A percentile compares a stretch with the other conserved stretches of the same genome.
Conservation (phyloP, 1,140 invertebrate genomes). For the Colletes latitarsis region DNA sequence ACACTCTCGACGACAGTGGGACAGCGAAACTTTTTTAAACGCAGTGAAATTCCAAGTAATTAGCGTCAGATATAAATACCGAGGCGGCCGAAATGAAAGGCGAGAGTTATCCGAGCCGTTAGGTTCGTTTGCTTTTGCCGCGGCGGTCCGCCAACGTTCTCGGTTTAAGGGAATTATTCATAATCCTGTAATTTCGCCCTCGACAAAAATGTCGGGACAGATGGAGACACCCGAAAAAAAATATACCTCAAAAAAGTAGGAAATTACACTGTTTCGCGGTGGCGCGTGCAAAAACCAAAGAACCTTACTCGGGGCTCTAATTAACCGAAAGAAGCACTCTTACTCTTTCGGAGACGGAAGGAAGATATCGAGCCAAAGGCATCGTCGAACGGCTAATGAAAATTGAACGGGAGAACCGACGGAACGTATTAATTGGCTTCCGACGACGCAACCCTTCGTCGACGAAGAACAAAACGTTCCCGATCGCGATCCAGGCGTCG, state of each 20-base stretch:
- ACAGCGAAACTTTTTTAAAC: too few species aligned
- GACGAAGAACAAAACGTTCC: neutral
- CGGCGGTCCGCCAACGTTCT: neutral
- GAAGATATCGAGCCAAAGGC: neutral
- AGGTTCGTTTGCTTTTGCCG: too few species aligned
- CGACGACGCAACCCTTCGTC: neutral
- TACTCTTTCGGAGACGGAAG: neutral
- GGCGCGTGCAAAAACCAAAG: neutral
- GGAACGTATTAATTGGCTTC: constrained; percentile 40
- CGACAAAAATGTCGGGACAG: neutral
- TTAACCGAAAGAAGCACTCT: constrained; percentile 31
- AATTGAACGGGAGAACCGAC: constrained; percentile 29
- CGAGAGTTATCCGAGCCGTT: too few species aligned
- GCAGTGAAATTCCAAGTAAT: too few species aligned
- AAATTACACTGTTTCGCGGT: constrained; percentile 10
- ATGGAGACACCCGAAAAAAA: neutral
- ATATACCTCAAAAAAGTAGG: too few species aligned
- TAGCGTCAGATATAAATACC: too few species aligned
- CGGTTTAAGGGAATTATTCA: neutral
- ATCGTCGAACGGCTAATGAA: constrained; percentile 34
- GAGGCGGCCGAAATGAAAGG: too few species aligned
- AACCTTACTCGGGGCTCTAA: constrained; percentile 7
- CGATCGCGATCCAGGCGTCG: neutral
- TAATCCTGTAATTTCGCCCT: neutral
- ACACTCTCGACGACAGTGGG: too few species aligned